A percentile compares a stretch with the other conserved stretches of the same genome.
Evolutionary conservation across 1,140 invertebrate species (phyloP).

Genomic region (Pantala flavescens): DNA sequence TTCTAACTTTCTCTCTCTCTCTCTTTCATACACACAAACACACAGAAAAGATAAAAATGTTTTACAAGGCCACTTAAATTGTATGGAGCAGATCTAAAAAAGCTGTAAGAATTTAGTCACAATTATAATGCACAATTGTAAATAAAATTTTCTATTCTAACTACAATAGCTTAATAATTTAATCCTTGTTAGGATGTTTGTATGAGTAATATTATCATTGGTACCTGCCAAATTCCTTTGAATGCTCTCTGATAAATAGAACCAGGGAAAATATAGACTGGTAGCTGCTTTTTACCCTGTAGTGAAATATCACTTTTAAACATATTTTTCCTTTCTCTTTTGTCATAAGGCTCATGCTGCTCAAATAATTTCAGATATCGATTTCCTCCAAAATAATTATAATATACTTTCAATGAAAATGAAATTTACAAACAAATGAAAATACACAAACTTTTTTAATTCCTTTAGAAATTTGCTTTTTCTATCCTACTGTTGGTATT

Average conservation of each 20-base stretch:
- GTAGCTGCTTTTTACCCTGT: neutral
- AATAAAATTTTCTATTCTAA: no score
- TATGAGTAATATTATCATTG: no score
- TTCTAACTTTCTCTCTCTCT: neutral
- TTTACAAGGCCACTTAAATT: constrained; percentile 2
- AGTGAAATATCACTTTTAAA: neutral
- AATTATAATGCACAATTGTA: no score
- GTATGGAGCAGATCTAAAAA: neutral
- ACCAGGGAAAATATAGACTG: no score
- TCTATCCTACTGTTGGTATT: neutral
- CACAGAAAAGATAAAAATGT: neutral
- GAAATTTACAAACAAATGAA: neutral
- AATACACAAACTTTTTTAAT: neutral
- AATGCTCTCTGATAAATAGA: no score
- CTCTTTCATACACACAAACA: no score
- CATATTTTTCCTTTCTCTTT: neutral
- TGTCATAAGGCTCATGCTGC: neutral
- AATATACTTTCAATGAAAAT: neutral
- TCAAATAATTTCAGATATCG: no score
- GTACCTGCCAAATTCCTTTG: no score
- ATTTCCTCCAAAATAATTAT: no score
- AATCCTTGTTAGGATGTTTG: no score
- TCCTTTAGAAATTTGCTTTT: neutral
- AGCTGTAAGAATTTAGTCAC: neutral
- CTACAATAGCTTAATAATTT: no score